Evolutionary conservation across 2,797 vertebrate genomes (phyloP), one percentile per base, ranked within the genome.

Genomic region (Sebastolobus altivelis): DNA sequence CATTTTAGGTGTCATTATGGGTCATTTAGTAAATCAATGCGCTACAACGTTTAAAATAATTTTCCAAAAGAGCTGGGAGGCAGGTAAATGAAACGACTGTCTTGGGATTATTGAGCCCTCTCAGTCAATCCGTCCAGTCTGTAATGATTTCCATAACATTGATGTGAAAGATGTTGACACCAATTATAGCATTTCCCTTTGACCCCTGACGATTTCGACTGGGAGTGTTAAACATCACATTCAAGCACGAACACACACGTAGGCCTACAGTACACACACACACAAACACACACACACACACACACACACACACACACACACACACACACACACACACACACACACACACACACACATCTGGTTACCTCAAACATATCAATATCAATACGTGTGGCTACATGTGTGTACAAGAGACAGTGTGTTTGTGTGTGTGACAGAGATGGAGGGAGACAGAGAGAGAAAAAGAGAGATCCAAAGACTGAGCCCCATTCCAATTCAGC

Each of bases 11-110:
- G 77, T 86, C 75, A 92, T 92, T 87, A 89, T 71, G 79, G 89
- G 85, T 88, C 89, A 89, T 92, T 95, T 92, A 88, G 38, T 70
- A 82, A 93, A 93, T 95, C 93, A 90, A 92, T 95, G 82, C 84
- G 70, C 71, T 90, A 58, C 70, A 87, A 88, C 80, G 72, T 94
- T 90, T 85, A 87, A 92, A 90, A 93, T 87, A 79, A 89, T 94
- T 92, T 90, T 86, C 85, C 56, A 59, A 67, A 84, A 80, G 85
- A 89, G 82, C 90, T 87, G 71, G 33, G 55, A 82, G 81, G 72
- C 73, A 85, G 84, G 79, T 89, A 86, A 88, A 88, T 90, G 83
- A 86, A 90, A 89, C 18, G 1, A 52, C 67, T 67, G 81, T 77
- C 72, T 68, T 73, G 78, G 77, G 85, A 87, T 86, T 90, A 91